Evolutionary conservation across 2,888 invertebrate species (phyloP).

Genomic region (Trilocha varians): DNA sequence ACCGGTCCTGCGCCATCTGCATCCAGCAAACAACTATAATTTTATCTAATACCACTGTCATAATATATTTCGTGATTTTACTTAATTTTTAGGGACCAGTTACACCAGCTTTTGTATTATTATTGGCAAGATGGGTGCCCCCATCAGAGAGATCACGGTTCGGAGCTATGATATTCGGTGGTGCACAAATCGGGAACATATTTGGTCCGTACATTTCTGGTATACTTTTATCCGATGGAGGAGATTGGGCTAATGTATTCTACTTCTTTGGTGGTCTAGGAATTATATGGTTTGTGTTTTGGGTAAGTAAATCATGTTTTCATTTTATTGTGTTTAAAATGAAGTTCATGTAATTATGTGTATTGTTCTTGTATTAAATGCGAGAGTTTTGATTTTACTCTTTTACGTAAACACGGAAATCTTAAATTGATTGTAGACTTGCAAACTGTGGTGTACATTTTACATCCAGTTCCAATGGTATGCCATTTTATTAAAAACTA

Average conservation of each 20-base stretch:
- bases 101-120: conserved; percentile 74
- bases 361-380: too few relatives aligned
- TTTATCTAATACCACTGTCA: not conserved
- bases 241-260: conserved; percentile 72
- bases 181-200: conserved; percentile 70
- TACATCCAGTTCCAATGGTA: too few relatives aligned
- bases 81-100: conserved; percentile 63
- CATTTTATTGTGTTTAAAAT: not conserved
- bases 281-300: conserved; percentile 67
- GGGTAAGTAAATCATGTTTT: conserved; percentile 32
- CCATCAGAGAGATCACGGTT: conserved; percentile 70
- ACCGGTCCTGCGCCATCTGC: too few relatives aligned
- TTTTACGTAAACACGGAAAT: too few relatives aligned
- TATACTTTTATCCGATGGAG: conserved; percentile 49
- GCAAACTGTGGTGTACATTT: too few relatives aligned
- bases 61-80: not conserved
- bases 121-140: conserved; percentile 75
- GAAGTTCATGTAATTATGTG: conserved; percentile 8
- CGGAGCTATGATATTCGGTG: conserved; percentile 75
- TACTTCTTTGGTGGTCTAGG: conserved; percentile 71
- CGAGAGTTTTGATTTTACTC: too few relatives aligned
- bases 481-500: too few relatives aligned
- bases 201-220: conserved; percentile 67
- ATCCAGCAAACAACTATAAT: too few relatives aligned
- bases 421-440: too few relatives aligned